phyloP scores from a whole-genome alignment of 2,113 vertebrate genomes.

The Tiliqua scincoides region DNA sequence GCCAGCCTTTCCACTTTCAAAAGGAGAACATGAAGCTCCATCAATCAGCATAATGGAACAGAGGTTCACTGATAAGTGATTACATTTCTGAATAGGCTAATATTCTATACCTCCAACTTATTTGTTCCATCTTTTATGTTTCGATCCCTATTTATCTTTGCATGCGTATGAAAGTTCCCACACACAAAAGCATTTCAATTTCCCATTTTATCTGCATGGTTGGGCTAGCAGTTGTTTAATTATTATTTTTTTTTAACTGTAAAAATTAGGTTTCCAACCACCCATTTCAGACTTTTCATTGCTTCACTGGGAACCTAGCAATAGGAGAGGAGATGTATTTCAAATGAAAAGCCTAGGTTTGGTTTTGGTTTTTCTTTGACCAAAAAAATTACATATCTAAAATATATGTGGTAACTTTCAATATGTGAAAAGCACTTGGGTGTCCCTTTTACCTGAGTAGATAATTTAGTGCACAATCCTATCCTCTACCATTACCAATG shows the following conservation, averaged over 20 bases:
- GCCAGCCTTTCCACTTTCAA: conserved; percentile 17
- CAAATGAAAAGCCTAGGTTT: neutral
- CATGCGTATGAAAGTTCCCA: conserved; percentile 17
- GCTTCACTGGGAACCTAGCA: neutral
- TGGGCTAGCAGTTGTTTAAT: conserved; percentile 15
- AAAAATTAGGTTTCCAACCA: neutral
- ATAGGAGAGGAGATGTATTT: conserved; percentile 10
- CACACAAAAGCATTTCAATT: conserved; percentile 7
- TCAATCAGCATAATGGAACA: conserved; percentile 30
- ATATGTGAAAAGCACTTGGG: neutral
- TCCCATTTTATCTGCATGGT: neutral
- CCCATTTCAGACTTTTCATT: conserved; percentile 16
- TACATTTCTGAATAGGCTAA: conserved; percentile 18
- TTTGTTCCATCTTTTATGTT: neutral
- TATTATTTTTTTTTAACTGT: rapidly evolving
- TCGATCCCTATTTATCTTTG: conserved; percentile 23
- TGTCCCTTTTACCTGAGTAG: conserved; percentile 12
- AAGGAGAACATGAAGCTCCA: conserved; percentile 29
- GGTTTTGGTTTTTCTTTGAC: neutral
- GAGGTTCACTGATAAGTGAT: conserved; percentile 26
- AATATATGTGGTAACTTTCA: neutral
- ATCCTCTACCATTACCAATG: too few species aligned
- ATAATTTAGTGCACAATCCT: neutral
- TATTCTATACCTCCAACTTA: conserved; percentile 18
- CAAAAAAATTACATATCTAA: neutral